A percentile compares a stretch with the other conserved stretches of the same genome.
phyloP scores from a whole-genome alignment of 2,797 vertebrate genomes.

The Scolopax bukidnonensis region DNA sequence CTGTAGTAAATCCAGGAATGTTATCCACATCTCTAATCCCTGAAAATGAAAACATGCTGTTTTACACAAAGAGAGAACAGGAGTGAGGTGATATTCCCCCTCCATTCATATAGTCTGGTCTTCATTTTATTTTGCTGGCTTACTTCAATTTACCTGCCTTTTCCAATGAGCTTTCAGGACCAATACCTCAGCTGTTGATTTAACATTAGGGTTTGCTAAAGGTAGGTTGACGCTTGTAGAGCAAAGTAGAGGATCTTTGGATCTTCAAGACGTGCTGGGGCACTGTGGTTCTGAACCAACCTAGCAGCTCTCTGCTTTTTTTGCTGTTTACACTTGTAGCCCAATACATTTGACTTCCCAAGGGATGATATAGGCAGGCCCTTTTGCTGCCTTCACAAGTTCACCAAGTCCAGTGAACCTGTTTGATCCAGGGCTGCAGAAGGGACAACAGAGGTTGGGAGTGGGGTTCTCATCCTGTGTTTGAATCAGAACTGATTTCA shows the following conservation, averaged over 20 bases:
- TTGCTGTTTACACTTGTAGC: background rate
- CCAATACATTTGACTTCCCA: background rate
- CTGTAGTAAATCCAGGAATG: background rate
- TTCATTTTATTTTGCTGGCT: background rate
- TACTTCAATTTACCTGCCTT: background rate
- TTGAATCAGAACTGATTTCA: background rate
- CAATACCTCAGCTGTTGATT: background rate
- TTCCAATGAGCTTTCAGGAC: background rate
- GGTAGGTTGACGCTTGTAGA: background rate
- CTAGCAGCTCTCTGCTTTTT: background rate
- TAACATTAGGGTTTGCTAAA: background rate
- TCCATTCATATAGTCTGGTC: background rate
- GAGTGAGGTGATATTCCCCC: background rate
- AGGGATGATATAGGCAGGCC: background rate
- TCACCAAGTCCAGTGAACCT: background rate
- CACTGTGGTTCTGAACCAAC: background rate
- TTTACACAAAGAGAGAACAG: background rate
- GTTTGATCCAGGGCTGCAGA: background rate
- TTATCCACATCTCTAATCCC: background rate
- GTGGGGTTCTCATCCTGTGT: background rate
- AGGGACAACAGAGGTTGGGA: background rate
- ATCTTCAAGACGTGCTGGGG: background rate
- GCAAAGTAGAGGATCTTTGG: background rate
- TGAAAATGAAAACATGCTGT: background rate
- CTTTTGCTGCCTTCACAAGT: background rate